Conservation (phyloP, 2,113 vertebrate species). For the Pelecanus crispus region DNA sequence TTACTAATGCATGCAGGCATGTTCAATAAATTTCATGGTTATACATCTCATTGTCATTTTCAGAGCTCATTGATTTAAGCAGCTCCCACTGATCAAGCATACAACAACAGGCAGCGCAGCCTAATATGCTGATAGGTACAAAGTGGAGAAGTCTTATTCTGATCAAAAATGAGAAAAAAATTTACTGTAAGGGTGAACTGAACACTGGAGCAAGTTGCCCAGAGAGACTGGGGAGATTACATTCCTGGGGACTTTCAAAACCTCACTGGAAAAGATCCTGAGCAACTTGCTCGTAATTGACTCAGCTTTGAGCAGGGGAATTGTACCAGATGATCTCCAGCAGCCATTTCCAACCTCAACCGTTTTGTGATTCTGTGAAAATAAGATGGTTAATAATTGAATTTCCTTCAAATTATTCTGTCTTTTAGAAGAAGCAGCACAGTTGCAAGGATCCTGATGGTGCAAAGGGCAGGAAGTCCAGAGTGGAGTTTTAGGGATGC, state of each 20-base stretch:
- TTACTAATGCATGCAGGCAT: conserved; percentile 43
- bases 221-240: background rate
- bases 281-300: background rate
- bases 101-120: background rate
- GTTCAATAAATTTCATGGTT: conserved; percentile 31
- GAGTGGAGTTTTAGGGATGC: background rate
- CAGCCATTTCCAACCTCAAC: background rate
- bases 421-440: background rate
- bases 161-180: background rate
- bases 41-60: conserved; percentile 33
- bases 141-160: background rate
- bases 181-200: background rate
- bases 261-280: background rate
- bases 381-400: background rate
- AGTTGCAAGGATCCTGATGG: background rate
- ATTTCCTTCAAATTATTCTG: background rate
- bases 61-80: conserved; percentile 20
- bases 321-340: background rate
- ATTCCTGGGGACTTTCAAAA: background rate
- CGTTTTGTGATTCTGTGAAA: background rate
- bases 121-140: background rate
- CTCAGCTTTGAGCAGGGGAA: background rate
- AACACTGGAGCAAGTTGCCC: background rate
- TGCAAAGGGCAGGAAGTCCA: background rate
- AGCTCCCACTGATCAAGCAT: background rate